phyloP scores from a whole-genome alignment of 2,888 invertebrate genomes.

The Coecobrya sp. region DNA sequence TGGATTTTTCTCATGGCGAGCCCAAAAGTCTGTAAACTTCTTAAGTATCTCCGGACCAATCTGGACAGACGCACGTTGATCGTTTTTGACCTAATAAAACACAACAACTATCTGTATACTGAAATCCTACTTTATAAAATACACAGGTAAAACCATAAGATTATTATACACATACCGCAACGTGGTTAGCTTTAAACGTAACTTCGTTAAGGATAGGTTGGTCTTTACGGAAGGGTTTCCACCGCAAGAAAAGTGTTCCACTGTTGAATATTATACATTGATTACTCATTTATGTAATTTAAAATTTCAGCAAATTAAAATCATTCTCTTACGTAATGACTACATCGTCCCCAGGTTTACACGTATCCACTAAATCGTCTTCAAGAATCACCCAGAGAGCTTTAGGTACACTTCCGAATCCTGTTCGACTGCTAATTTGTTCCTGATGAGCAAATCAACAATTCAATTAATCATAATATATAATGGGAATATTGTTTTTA shows the following conservation, averaged over 20 bases:
- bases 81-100: constrained; percentile 89
- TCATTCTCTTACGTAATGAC: constrained; percentile 91
- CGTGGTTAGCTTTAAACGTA: constrained; percentile 91
- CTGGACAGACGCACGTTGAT: constrained; percentile 88
- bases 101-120: constrained; percentile 37
- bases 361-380: constrained; percentile 95
- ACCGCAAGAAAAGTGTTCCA: constrained; percentile 93
- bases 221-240: constrained; percentile 90
- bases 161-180: constrained; percentile 88
- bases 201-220: constrained; percentile 92
- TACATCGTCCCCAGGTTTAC: constrained; percentile 96
- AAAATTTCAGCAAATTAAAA: too few relatives aligned
- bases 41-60: constrained; percentile 91
- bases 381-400: constrained; percentile 93
- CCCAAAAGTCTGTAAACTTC: constrained; percentile 93
- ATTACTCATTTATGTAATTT: too few relatives aligned
- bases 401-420: constrained; percentile 91
- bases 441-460: constrained; percentile 89
- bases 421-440: constrained; percentile 91
- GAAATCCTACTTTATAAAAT: too few relatives aligned
- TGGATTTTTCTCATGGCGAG: constrained; percentile 90
- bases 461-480: background rate
- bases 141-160: too few relatives aligned
- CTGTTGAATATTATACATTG: too few relatives aligned
- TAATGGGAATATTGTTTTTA: background rate